A percentile compares a stretch with the other conserved stretches of the same genome.
Conservation (phyloP, 2,888 invertebrate species). For the Thymelicus lineola region DNA sequence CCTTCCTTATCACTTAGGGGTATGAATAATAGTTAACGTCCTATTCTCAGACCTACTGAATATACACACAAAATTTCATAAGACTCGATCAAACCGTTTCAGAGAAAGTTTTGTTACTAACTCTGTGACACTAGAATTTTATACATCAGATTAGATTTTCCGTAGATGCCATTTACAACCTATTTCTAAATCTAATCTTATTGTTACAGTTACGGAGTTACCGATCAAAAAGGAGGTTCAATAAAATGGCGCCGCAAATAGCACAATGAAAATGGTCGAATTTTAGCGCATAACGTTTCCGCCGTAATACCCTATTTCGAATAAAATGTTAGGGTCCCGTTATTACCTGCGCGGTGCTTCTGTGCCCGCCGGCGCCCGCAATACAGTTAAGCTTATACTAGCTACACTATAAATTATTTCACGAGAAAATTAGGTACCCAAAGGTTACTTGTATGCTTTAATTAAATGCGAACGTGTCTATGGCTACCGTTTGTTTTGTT, state of each 20-base stretch:
- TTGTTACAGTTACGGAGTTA: too few relatives aligned
- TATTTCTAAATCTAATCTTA: too few relatives aligned
- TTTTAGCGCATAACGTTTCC: constrained; percentile 22
- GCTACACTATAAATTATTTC: constrained; percentile 35
- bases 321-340: constrained; percentile 35
- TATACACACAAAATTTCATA: too few relatives aligned
- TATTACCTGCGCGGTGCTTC: constrained; percentile 37
- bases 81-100: too few relatives aligned
- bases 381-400: constrained; percentile 30
- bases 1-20: too few relatives aligned
- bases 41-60: too few relatives aligned
- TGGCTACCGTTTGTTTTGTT: neutral
- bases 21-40: too few relatives aligned
- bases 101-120: too few relatives aligned
- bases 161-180: too few relatives aligned
- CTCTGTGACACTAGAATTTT: too few relatives aligned
- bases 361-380: neutral
- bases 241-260: constrained; percentile 30
- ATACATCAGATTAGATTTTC: too few relatives aligned
- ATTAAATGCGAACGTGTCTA: constrained; percentile 17
- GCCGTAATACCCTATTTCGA: constrained; percentile 30
- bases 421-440: constrained; percentile 34
- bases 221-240: neutral
- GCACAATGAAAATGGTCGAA: constrained; percentile 24
- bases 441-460: constrained; percentile 11